A percentile compares a stretch with the other conserved stretches of the same genome.
Conservation (phyloP, 2,797 vertebrate genomes). For the Arctocebus calabarensis region DNA sequence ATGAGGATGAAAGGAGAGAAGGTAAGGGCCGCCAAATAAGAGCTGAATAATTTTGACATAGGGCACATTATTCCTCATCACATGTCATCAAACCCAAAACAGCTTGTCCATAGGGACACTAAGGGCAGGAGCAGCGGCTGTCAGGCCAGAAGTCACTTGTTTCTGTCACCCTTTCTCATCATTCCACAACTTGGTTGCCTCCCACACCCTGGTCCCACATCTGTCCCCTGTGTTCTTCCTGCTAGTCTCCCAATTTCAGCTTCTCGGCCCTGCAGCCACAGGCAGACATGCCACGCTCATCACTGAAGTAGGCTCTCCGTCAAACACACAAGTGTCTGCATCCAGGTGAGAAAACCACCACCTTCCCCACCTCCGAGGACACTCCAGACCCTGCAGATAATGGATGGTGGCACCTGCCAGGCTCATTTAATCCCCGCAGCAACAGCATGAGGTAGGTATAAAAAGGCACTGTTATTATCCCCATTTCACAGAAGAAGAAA, state of each 20-base stretch:
- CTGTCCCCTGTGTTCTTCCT: neutral
- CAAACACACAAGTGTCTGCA: neutral
- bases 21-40: neutral
- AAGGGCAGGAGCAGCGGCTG: neutral
- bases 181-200: neutral
- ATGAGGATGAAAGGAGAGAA: neutral
- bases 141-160: neutral
- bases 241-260: neutral
- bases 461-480: neutral
- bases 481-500: neutral
- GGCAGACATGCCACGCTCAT: neutral
- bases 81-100: neutral
- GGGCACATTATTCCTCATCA: fast-evolving
- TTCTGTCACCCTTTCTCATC: neutral
- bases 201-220: neutral
- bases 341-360: neutral
- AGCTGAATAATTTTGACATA: neutral
- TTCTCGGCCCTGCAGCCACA: neutral
- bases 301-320: neutral
- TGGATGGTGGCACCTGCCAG: neutral
- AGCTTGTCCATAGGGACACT: neutral
- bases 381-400: neutral
- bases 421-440: neutral
- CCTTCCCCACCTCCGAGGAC: neutral
- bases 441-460: neutral